Conservation (phyloP, 1,140 invertebrate species). For the Hirudo medicinalis region DNA sequence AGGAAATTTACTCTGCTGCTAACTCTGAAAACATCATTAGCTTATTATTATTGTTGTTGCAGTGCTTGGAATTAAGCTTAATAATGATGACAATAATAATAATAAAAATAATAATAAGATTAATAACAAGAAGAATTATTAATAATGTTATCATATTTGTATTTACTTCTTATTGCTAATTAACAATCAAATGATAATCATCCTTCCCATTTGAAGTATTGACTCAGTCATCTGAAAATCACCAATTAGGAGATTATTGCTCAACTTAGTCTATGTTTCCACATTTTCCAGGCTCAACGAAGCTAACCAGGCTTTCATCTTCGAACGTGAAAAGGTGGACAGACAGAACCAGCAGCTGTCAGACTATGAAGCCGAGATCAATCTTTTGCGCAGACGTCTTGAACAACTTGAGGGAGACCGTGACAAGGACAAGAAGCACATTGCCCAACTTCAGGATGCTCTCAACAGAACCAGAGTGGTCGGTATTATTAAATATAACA, state of each 20-base stretch:
- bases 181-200: no score
- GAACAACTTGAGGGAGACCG: conserved; percentile 43
- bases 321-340: conserved; percentile 42
- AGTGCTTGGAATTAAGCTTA: no score
- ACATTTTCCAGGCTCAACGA: conserved; percentile 41
- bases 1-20: no score
- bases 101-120: no score
- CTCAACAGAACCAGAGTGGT: conserved; percentile 35
- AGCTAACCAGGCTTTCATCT: conserved; percentile 37
- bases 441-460: conserved; percentile 37
- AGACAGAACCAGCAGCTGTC: conserved; percentile 43
- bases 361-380: conserved; percentile 45
- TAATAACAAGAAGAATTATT: no score
- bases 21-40: no score
- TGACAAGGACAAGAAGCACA: conserved; percentile 37
- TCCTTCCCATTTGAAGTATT: neutral
- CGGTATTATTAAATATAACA: conserved; percentile 24
- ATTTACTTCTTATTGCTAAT: conserved; percentile 1
- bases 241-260: neutral
- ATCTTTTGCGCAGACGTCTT: conserved; percentile 43
- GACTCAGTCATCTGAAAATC: neutral
- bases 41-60: no score
- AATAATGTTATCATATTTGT: neutral
- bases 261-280: neutral
- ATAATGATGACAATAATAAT: no score